Evolutionary conservation across 2,797 vertebrate genomes (phyloP), one percentile per base, ranked within the genome.

Genomic region (Chiroxiphia lanceolata): DNA sequence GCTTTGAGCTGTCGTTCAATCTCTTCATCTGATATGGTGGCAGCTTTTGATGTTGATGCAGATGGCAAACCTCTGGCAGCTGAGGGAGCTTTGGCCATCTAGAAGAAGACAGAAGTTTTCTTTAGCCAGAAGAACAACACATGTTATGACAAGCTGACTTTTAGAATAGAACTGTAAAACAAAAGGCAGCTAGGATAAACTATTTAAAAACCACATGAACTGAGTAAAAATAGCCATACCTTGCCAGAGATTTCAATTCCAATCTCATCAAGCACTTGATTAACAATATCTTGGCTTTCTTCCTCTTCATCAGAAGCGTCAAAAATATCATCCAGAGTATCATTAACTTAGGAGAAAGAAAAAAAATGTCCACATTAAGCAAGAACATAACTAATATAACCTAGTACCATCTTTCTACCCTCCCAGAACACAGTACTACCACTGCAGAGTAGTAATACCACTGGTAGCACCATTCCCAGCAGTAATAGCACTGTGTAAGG

Each of bases 171-270:
- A 53, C 29, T 56, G 40, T 69, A 51, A 86, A 64, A 85, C 50
- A 47, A 47, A 29, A 31, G 86, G 15, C 9, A 61, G 17, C 40
- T 91, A 38, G 16, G 78, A 64, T 9, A 29, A 75, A 42, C 14
- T 34, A 2, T 17, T 64, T 27, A 25, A 17, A 27, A 51, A 22
- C 15, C 50, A 34, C 3, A 11, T 10, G 10, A 86, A 40, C 50
- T 6, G 4, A 40, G 36, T 40, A 76, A 50, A 91, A 82, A 50
- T 2, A 19, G 40, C 56, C 76, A 33, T 97, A 99, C 99, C 99
- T 99, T 99, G 97, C 98, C 99, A 90, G 99, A 98, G 95, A 99
- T 99, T 97, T 99, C 99, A 83, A 99, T 99, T 96, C 99, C 99
- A 33, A 99, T 99, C 98, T 99, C 99, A 97, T 99, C 99, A 93